phyloP scores from a whole-genome alignment of 1,140 invertebrate species.

The Musca domestica region DNA sequence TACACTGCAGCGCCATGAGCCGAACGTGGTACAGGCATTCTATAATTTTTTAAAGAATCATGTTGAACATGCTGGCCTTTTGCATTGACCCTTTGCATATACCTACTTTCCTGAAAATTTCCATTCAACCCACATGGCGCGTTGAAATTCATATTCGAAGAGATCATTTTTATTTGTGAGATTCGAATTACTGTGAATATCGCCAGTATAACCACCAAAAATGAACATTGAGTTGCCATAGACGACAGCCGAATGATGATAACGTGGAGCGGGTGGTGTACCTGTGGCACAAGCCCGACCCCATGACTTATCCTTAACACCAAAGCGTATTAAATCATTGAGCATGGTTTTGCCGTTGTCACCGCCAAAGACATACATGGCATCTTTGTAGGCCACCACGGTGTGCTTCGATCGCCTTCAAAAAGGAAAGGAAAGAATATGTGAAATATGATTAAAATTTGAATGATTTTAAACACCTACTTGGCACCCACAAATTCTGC shows the following conservation, averaged over 20 bases:
- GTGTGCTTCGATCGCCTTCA: slow-evolving; percentile 91
- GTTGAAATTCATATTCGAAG: slow-evolving; percentile 91
- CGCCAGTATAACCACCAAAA: slow-evolving; percentile 96
- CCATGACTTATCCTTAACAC: slow-evolving; percentile 95
- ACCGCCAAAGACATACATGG: slow-evolving; percentile 94
- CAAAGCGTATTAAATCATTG: slow-evolving; percentile 90
- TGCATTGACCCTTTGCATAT: slow-evolving; percentile 1
- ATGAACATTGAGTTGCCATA: slow-evolving; percentile 92
- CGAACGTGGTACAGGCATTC: slow-evolving; percentile 76
- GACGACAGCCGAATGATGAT: slow-evolving; percentile 93
- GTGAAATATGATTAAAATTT: background rate
- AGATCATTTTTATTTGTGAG: slow-evolving; percentile 95
- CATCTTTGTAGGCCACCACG: slow-evolving; percentile 91
- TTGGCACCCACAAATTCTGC: slow-evolving; percentile 95
- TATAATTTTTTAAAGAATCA: slow-evolving; percentile 35
- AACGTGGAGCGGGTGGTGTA: slow-evolving; percentile 81
- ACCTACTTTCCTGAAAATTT: slow-evolving; percentile 78
- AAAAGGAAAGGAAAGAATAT: background rate
- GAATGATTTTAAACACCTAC: no score
- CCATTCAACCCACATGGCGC: slow-evolving; percentile 93
- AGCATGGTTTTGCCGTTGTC: slow-evolving; percentile 96
- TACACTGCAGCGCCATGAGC: slow-evolving; percentile 93
- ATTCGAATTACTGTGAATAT: slow-evolving; percentile 95
- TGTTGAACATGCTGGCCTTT: background rate
- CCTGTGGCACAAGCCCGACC: slow-evolving; percentile 85